Evolutionary conservation across 2,113 vertebrate genomes (phyloP).

Genomic region (Pungitius pungitius): DNA sequence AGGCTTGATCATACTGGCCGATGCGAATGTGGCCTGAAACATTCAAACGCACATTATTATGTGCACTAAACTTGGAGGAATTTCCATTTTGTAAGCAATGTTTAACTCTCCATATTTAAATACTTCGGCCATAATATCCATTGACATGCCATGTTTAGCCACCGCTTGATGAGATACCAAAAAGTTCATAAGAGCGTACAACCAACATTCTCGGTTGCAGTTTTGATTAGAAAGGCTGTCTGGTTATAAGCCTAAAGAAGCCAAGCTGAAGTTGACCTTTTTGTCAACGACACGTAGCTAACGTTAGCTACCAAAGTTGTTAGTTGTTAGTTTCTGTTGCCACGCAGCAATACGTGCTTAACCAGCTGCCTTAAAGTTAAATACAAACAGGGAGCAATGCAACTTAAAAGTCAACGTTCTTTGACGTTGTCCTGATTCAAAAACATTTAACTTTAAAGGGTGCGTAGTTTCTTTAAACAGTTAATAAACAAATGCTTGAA

Average conservation of each 20-base stretch:
- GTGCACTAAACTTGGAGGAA: neutral
- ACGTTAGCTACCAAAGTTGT: constrained; percentile 7
- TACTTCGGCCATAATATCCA: neutral
- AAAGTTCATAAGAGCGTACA: too few relatives aligned
- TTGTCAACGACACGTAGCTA: constrained; percentile 28
- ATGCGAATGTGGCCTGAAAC: neutral
- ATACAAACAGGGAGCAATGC: neutral
- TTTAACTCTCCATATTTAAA: neutral
- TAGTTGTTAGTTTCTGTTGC: constrained; percentile 32
- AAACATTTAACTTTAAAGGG: neutral
- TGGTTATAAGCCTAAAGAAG: neutral
- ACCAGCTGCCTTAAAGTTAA: neutral
- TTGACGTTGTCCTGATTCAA: rapidly evolving
- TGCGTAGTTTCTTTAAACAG: neutral
- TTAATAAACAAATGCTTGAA: constrained; percentile 19
- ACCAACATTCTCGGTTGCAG: neutral
- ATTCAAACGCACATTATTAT: neutral
- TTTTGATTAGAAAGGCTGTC: neutral
- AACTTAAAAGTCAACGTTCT: neutral
- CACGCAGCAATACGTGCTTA: neutral
- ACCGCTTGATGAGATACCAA: neutral
- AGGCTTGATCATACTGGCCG: neutral
- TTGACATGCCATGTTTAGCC: neutral
- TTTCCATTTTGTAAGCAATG: neutral
- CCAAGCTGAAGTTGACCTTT: too few relatives aligned